Conservation (phyloP, 2,113 vertebrate species). For the Hippolais icterina region DNA sequence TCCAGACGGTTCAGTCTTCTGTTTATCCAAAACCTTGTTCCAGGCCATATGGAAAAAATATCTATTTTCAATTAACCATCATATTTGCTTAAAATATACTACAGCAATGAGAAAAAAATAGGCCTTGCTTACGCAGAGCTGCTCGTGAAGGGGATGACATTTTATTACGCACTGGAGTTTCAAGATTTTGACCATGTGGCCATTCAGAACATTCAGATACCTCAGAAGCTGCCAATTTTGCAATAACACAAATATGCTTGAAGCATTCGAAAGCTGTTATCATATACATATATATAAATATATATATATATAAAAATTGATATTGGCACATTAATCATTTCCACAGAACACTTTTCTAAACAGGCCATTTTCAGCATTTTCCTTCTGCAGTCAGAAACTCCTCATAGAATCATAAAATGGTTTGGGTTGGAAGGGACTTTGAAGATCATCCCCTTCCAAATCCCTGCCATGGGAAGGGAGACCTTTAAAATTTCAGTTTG, state of each 20-base stretch:
- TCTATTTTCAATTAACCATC: conserved; percentile 54
- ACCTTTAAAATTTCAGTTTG: neutral
- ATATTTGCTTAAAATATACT: conserved; percentile 51
- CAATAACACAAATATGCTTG: neutral
- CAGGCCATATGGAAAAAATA: conserved; percentile 56
- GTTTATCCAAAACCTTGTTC: conserved; percentile 48
- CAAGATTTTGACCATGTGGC: conserved; percentile 1
- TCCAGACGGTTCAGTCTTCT: conserved; percentile 41
- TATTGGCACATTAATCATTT: neutral
- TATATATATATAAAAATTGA: neutral
- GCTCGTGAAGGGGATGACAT: neutral
- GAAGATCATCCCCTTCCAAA: accelerated
- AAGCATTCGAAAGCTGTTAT: neutral
- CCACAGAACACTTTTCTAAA: neutral
- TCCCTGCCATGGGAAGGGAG: neutral
- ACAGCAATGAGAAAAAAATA: conserved; percentile 8
- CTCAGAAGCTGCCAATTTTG: neutral
- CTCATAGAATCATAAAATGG: neutral
- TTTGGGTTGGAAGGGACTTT: neutral
- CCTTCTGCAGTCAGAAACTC: neutral
- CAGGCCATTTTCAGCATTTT: neutral
- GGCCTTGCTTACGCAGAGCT: neutral
- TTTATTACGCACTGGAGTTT: neutral
- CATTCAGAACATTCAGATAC: neutral
- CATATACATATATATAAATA: neutral